Conservation (phyloP, 2,888 invertebrate species). For the Diploptera punctata region DNA sequence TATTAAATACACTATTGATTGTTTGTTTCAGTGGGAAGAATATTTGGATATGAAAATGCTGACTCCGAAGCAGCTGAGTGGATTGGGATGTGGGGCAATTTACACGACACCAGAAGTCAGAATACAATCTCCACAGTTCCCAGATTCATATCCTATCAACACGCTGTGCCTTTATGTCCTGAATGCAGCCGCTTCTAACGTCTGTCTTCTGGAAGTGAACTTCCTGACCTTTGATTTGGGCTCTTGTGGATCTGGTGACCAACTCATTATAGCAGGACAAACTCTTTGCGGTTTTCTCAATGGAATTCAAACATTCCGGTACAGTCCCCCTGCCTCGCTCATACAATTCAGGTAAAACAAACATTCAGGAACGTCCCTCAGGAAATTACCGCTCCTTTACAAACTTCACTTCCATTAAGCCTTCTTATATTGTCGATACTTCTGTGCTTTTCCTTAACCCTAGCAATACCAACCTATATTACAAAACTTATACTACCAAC, state of each 20-base stretch:
- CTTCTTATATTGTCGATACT: no score
- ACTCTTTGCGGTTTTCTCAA: constrained; percentile 18
- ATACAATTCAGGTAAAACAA: constrained; percentile 29
- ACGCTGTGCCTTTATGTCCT: constrained; percentile 29
- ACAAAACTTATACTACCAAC: no score
- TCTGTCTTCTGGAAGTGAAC: constrained; percentile 32
- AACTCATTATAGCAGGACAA: constrained; percentile 29
- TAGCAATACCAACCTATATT: no score
- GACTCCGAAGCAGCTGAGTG: background rate
- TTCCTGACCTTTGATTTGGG: constrained; percentile 37
- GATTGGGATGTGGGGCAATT: constrained; percentile 11
- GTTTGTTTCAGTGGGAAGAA: no score
- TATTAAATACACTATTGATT: no score
- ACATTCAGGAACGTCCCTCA: background rate
- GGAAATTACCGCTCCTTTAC: background rate
- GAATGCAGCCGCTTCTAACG: constrained; percentile 8
- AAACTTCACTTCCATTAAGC: background rate
- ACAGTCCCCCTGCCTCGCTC: constrained; percentile 26
- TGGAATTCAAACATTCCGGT: constrained; percentile 20
- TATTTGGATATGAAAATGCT: no score
- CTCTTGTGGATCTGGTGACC: constrained; percentile 26
- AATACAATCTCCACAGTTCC: constrained; percentile 32
- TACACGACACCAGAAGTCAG: constrained; percentile 11
- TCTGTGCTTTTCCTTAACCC: no score
- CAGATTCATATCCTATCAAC: background rate